phyloP scores from a whole-genome alignment of 2,888 invertebrate genomes.

The Tyria jacobaeae region DNA sequence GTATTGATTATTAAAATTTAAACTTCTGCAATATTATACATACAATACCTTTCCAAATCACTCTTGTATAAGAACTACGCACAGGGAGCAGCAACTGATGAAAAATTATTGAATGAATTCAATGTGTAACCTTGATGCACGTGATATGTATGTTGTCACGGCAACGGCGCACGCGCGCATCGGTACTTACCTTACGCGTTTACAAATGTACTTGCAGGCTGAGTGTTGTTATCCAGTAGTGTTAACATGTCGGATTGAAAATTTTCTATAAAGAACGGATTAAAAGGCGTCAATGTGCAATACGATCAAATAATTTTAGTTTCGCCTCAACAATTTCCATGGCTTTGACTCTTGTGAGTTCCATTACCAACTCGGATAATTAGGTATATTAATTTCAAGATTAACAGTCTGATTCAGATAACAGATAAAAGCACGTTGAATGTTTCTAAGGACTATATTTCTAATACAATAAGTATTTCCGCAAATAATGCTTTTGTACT shows the following conservation, averaged over 20 bases:
- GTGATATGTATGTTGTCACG: constrained; percentile 61
- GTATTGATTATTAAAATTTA: too few relatives aligned
- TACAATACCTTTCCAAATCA: not conserved
- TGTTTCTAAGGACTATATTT: constrained; percentile 43
- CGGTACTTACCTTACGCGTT: constrained; percentile 25
- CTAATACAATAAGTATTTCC: constrained; percentile 21
- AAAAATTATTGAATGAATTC: constrained; percentile 51
- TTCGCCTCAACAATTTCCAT: too few relatives aligned
- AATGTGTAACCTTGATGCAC: constrained; percentile 54
- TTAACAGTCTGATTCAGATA: not conserved
- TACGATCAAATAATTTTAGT: not conserved
- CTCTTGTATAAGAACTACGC: constrained; percentile 2
- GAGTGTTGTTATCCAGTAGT: constrained; percentile 15
- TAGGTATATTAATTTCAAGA: too few relatives aligned
- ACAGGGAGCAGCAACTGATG: constrained; percentile 25
- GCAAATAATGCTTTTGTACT: constrained; percentile 11
- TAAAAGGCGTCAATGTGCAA: too few relatives aligned
- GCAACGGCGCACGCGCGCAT: constrained; percentile 45
- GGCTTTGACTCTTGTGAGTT: not conserved
- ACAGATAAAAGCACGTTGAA: too few relatives aligned
- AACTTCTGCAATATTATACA: not conserved
- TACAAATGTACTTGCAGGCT: constrained; percentile 9
- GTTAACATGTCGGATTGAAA: not conserved
- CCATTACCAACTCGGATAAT: too few relatives aligned
- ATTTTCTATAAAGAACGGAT: not conserved